These are phyloP conservation scores for Bos indicus DNA, from an alignment of 2,113 vertebrate species.

Conservation along the genomic window DNA sequence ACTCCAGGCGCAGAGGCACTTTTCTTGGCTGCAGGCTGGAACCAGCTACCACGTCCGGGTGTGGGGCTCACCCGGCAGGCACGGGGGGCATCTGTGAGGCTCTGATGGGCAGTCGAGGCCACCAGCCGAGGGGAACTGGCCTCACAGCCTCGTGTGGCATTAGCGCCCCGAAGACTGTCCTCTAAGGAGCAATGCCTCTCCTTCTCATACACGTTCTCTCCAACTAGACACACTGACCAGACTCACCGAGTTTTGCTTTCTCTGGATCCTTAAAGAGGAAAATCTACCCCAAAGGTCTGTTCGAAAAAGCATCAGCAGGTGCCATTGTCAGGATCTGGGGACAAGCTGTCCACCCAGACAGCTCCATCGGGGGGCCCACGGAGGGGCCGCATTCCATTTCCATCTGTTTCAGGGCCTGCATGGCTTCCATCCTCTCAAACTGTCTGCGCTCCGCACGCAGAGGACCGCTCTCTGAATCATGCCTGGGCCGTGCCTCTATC, in stretches of 20 bases:
- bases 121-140: rapidly evolving
- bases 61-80: background rate
- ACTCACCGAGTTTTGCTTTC: background rate
- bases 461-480: rapidly evolving
- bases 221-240: background rate
- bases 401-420: rapidly evolving
- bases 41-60: rapidly evolving
- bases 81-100: background rate
- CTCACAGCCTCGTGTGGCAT: background rate
- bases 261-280: background rate
- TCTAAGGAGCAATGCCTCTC: background rate
- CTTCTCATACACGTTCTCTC: background rate
- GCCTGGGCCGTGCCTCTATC: background rate
- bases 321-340: background rate
- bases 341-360: background rate
- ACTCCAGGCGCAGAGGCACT: background rate
- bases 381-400: too few species aligned
- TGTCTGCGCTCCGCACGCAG: rapidly evolving
- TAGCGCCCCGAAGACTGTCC: background rate
- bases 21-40: background rate
- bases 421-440: background rate
- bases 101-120: background rate
- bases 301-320: background rate
- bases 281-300: background rate
- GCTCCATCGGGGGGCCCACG: background rate